Conservation (phyloP, 2,888 invertebrate genomes). For the Agrotis segetum region DNA sequence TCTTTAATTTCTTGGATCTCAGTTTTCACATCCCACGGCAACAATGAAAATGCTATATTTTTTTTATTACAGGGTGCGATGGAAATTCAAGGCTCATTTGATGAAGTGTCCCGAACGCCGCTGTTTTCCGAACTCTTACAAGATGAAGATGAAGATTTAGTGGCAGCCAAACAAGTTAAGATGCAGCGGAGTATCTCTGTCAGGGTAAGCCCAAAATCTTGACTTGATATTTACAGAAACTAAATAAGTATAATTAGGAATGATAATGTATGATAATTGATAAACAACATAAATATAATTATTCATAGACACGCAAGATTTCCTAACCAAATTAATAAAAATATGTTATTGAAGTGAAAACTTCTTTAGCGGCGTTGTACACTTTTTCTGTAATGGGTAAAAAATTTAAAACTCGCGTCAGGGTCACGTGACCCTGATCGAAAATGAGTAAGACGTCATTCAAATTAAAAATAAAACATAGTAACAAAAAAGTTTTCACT, state of each 20-base stretch:
- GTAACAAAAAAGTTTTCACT: too few species aligned
- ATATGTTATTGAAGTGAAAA: too few species aligned
- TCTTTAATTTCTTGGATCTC: too few species aligned
- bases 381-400: too few species aligned
- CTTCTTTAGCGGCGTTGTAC: too few species aligned
- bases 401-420: too few species aligned
- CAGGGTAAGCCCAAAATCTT: slow-evolving; percentile 20
- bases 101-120: slow-evolving; percentile 89
- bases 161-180: slow-evolving; percentile 46
- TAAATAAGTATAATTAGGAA: too few species aligned
- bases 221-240: neutral
- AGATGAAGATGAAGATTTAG: slow-evolving; percentile 77
- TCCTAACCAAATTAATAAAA: neutral
- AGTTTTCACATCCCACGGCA: too few species aligned
- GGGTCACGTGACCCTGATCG: too few species aligned
- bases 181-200: slow-evolving; percentile 77
- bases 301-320: neutral
- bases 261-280: slow-evolving; percentile 10
- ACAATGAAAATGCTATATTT: neutral
- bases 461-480: too few species aligned
- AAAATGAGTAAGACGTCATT: too few species aligned
- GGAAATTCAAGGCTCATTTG: slow-evolving; percentile 90
- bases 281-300: neutral
- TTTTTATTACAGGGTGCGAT: slow-evolving; percentile 89
- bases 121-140: slow-evolving; percentile 86